Base-by-base conservation (phyloP, 2,113 vertebrate species). In the Ceyx melanurus region DNA sequence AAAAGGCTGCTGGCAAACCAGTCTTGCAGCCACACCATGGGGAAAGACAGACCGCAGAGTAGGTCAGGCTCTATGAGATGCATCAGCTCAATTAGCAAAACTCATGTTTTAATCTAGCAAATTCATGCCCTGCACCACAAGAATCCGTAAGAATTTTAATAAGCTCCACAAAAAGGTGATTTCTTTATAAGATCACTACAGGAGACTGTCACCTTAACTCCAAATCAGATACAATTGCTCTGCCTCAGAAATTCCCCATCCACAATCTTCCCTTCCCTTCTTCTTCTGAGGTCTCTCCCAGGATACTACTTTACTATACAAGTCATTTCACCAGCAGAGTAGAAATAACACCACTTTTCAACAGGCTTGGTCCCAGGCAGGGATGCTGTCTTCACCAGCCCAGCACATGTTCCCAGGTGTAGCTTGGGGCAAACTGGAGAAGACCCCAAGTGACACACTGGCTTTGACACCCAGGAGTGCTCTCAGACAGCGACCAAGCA, bases 261-360 rank as follows among this genome's bases (percentile, higher is more conserved):
- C 92, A 84, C 92, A 93, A 90, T 68, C 50, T 61, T 75, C 87
- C 90, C 94, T 93, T 93, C 89, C 37, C 37, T 37, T 37, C 37
- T 37, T 37, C 37, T 37, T 65, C 86, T 33, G 29, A 94, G 88
- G 73, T 92, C 56, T 90, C 75, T 96, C 93, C 92, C 81, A 94
- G 50, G 79, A 84, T 64, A 21, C 94, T 89, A 92, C 92, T 97
- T 93, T 78, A 77, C 88, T 92, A 92, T 81, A 67, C 79, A 15
- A 95, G 92, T 68, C 58, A 97, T 92, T 96, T 96, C 90, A 87
- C 96, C 94, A 77, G 79, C 94, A 85, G 56, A 79, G 86, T 7
- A 92, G 72, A 85, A 79, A 94, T 66, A 89, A 60, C 73, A 75
- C 13, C 7, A 13, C 42, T 88, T 68, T 76, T 94, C 95, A 79